These are phyloP conservation scores for Allacma fusca DNA, from an alignment of 2,888 invertebrate species.

Conservation along the genomic window DNA sequence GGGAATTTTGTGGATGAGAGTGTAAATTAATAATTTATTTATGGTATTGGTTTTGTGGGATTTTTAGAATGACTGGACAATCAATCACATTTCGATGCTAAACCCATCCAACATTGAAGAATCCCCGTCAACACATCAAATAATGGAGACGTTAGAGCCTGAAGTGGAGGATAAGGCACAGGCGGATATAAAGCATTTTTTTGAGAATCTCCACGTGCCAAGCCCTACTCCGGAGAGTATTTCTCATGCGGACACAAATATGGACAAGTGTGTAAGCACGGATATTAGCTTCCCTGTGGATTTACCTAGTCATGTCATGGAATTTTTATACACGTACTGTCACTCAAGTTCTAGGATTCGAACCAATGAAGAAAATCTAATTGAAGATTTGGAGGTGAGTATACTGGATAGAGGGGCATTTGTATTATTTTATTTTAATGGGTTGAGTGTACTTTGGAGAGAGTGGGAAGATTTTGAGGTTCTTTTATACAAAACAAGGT, in stretches of 20 bases:
- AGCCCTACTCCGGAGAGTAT: not conserved
- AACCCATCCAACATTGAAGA: slow-evolving; percentile 44
- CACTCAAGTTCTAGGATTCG: too few species aligned
- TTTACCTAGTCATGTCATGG: slow-evolving; percentile 33
- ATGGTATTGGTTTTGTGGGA: slow-evolving; percentile 1
- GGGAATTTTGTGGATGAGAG: too few species aligned
- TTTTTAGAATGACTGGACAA: slow-evolving; percentile 35
- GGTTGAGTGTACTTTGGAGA: too few species aligned
- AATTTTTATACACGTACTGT: slow-evolving; percentile 7
- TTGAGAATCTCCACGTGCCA: slow-evolving; percentile 21
- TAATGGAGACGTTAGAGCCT: slow-evolving; percentile 11
- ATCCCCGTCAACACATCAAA: slow-evolving; percentile 47
- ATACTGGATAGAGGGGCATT: too few species aligned
- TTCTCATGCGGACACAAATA: not conserved
- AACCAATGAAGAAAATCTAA: too few species aligned
- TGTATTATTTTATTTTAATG: too few species aligned
- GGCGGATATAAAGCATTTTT: slow-evolving; percentile 13
- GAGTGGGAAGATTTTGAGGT: too few species aligned
- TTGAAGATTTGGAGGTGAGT: too few species aligned
- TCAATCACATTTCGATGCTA: slow-evolving; percentile 43
- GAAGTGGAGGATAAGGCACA: slow-evolving; percentile 27
- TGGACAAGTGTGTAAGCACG: slow-evolving; percentile 29
- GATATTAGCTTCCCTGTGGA: slow-evolving; percentile 28
- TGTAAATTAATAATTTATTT: too few species aligned
- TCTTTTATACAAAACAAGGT: too few species aligned